Evolutionary conservation across 2,113 vertebrate species (phyloP), one percentile per base, ranked within the genome.

Genomic region (Phoenicopterus ruber): DNA sequence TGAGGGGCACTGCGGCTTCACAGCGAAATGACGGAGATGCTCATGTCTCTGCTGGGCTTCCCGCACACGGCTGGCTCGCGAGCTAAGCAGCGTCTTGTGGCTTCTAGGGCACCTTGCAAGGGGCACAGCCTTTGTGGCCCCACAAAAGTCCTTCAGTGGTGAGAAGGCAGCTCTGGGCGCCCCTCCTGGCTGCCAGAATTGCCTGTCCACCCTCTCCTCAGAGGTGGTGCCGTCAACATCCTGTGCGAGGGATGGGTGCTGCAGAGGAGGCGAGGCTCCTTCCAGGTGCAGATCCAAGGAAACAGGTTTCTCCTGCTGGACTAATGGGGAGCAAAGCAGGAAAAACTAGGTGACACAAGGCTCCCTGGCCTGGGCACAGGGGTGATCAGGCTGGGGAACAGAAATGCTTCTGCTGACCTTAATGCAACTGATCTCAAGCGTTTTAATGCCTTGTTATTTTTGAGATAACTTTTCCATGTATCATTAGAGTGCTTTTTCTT

Each of bases 381-480:
- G 17, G 22, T 3, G 4, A 32, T 87, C 28, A 40, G 44, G 11
- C 72, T 54, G 32, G 15, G 40, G 25, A 70, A 58, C 3, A n/a
- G 80, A 76, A 71, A 70, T 55, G 25, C 32, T 70, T 21, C 31
- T 63, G 42, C 36, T 0, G 5, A 25, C 42, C 34, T 79, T 70
- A 79, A 74, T 31, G 49, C 42, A 58, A 25, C 63, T 66, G 59
- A 83, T 42, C 79, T 78, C 55, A 80, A 96, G 85, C 50, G 59
- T 74, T 94, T 90, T 91, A 96, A 87, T 84, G 49, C 80, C 86
- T 82, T 57, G 57, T 86, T 93, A 88, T 95, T 94, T 93, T 49
- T 86, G 49, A 84, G 65, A 71, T 44, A 84, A 72, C 32, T 67
- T 93, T 94, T 74, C 69, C 58, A 61, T 54, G 49, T 92, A 21